Evolutionary conservation across 1,140 invertebrate species (phyloP), one percentile per base, ranked within the genome.

Genomic region (Ceratina calcarata): DNA sequence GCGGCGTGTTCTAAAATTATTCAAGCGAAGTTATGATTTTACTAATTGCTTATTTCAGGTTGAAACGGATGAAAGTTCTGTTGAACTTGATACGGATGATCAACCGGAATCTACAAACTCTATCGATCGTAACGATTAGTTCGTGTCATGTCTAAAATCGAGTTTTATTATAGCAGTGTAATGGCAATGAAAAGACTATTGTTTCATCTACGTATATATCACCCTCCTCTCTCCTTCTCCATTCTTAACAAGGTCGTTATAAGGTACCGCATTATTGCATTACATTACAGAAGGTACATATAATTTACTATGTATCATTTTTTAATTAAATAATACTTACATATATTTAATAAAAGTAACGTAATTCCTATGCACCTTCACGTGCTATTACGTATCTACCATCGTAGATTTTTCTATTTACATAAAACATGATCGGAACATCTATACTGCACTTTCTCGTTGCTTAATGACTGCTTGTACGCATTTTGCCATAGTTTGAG

Each of bases 401-500:
- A 71, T 55, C 67, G 24, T 37, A 74, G 69, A 83, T 51, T 58
- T 49, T 76, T 18, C 62, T 62, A 78, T 67, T 78, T 80, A 71
- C 62, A 78, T 60, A 45, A 45, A 45, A 18, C 3, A 27, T 53
- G 24, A 57, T 69, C 55, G 18, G 45, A 55, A 64, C 37, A 2
- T 80, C 86, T 88, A 94, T 88, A 93, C 93, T 86, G 94, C 93
- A 32, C 91, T 93, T 87, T 95, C 91, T 84, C 95, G 95, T 87
- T 97, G 96, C 90, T 98, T 98, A 60, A 95, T 92, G 12, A 96
- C 97, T 57, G 98, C 98, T 89, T 97, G 96, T 64, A 99, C 96
- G 93, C 99, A 99, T 93, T 99, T 99, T 32, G 99, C 98, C 99
- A 99, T 99, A 49, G 98, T 99, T 76, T 96, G 96, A 18, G 99